A percentile compares a stretch with the other conserved stretches of the same genome.
Conservation (phyloP, 2,113 vertebrate species). For the Cephalopholis sonnerati region DNA sequence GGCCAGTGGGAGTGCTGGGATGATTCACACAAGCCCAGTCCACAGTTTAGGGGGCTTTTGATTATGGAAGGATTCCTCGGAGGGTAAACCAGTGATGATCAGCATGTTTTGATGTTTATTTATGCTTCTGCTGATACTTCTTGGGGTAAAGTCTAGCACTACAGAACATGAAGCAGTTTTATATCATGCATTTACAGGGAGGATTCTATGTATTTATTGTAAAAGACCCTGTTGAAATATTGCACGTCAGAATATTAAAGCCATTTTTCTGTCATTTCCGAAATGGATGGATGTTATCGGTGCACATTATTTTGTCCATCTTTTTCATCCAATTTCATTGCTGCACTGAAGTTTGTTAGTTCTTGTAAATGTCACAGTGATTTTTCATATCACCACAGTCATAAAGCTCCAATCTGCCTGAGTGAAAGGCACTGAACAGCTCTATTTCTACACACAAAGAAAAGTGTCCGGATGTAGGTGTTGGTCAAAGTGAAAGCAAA, state of each 20-base stretch:
- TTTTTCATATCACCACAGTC: background rate
- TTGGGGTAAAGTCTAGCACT: background rate
- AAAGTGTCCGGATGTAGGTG: too few species aligned
- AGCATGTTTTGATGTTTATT: constrained; percentile 17
- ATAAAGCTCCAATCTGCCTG: background rate
- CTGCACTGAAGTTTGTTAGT: background rate
- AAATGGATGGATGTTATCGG: background rate
- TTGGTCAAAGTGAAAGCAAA: background rate
- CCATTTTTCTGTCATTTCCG: background rate
- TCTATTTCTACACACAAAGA: background rate
- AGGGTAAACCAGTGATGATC: constrained; percentile 1
- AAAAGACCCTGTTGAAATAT: background rate
- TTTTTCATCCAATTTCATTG: background rate
- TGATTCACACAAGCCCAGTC: background rate
- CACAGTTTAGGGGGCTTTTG: background rate
- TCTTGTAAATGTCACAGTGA: background rate
- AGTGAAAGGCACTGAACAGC: background rate
- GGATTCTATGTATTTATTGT: background rate
- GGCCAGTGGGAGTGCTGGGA: background rate
- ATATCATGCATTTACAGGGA: background rate
- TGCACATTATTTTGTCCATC: background rate
- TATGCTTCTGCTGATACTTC: background rate
- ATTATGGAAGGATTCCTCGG: background rate
- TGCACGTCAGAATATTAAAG: background rate
- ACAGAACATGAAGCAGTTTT: background rate